These are phyloP conservation scores for Ellobius talpinus DNA, from an alignment of 2,113 vertebrate genomes.

Conservation along the genomic window DNA sequence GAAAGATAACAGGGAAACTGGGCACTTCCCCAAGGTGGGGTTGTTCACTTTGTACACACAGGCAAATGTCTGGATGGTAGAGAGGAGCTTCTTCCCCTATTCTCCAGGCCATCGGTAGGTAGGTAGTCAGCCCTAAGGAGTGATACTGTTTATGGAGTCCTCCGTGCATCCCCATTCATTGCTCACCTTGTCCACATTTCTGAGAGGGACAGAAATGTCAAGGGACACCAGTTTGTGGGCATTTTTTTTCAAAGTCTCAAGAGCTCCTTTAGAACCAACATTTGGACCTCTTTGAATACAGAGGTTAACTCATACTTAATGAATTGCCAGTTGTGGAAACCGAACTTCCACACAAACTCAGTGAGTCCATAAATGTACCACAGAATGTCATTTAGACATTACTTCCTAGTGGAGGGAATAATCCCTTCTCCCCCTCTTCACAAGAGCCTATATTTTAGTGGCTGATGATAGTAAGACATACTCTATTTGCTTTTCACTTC, in stretches of 20 bases:
- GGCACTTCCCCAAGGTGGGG: background rate
- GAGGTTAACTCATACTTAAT: background rate
- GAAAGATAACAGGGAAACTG: background rate
- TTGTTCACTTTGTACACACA: background rate
- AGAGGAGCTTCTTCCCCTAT: background rate
- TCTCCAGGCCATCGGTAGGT: background rate
- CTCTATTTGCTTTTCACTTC: background rate
- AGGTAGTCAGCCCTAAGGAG: background rate
- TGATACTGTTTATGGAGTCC: background rate
- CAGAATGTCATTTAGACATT: background rate
- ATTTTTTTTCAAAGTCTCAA: slow-evolving; percentile 4
- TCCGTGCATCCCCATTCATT: background rate
- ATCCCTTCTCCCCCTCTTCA: background rate
- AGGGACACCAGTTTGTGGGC: background rate
- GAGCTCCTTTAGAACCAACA: background rate
- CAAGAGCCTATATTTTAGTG: background rate
- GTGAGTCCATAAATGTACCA: background rate
- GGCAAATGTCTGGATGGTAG: fast-evolving
- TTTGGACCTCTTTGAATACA: background rate
- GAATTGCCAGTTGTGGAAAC: background rate
- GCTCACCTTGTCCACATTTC: background rate
- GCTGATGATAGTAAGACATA: background rate
- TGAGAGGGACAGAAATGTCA: background rate
- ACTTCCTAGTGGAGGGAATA: background rate
- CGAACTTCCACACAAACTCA: background rate